Evolutionary conservation across 2,888 invertebrate genomes (phyloP).

Genomic region (Xestia xanthographa): DNA sequence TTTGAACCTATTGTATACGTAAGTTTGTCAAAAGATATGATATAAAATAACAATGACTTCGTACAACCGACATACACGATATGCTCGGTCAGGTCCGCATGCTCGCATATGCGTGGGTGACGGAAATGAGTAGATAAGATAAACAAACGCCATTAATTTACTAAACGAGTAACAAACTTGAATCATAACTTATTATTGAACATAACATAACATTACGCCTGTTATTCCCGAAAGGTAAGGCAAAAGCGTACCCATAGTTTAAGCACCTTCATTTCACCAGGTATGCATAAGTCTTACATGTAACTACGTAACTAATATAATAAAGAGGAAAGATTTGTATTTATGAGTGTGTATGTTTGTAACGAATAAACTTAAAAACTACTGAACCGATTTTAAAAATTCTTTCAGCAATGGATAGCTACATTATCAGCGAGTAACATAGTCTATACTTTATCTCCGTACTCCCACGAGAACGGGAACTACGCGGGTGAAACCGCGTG

Average conservation of each 20-base stretch:
- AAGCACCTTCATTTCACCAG: not conserved
- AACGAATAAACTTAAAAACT: too few species aligned
- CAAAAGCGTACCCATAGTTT: not conserved
- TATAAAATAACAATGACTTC: slow-evolving; percentile 1
- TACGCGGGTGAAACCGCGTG: too few species aligned
- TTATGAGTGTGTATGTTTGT: too few species aligned
- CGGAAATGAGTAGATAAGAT: slow-evolving; percentile 55
- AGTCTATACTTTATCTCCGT: too few species aligned
- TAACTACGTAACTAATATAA: too few species aligned
- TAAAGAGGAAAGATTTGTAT: too few species aligned
- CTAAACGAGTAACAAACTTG: slow-evolving; percentile 25
- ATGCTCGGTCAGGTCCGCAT: not conserved
- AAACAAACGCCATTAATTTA: slow-evolving; percentile 39
- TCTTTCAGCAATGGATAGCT: too few species aligned
- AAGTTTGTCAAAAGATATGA: not conserved
- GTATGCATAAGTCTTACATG: too few species aligned
- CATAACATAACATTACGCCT: not conserved
- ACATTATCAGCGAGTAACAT: too few species aligned
- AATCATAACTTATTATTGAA: slow-evolving; percentile 23
- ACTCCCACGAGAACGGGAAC: too few species aligned
- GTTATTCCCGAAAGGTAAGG: not conserved
- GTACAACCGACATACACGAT: slow-evolving; percentile 12
- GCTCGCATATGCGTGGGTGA: slow-evolving; percentile 40
- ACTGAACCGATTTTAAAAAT: too few species aligned
- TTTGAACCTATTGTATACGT: not conserved